Percentiles rank a stretch among this genome's conserved stretches.
Evolutionary conservation across 1,140 invertebrate genomes (phyloP).

Genomic region (Drosophila serrata): DNA sequence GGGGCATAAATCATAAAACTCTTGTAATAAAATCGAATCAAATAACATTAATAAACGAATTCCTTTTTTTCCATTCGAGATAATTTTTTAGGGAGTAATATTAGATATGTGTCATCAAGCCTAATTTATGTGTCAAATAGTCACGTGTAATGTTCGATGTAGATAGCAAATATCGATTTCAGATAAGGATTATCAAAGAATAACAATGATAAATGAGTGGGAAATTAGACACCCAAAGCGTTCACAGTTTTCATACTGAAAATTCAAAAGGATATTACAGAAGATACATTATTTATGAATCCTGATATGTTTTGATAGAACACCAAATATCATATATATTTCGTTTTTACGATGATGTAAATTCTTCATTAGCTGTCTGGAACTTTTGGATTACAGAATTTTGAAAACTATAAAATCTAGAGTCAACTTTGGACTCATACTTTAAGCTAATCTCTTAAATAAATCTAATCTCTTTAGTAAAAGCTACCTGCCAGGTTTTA

Average conservation of each 20-base stretch:
- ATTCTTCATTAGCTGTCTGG: too few species aligned
- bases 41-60: constrained; percentile 11
- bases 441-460: too few species aligned
- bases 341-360: too few species aligned
- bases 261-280: neutral
- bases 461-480: too few species aligned
- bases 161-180: constrained; percentile 28
- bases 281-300: too few species aligned
- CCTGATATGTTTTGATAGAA: too few species aligned
- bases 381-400: too few species aligned
- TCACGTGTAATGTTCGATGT: constrained; percentile 31
- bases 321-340: too few species aligned
- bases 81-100: constrained; percentile 9
- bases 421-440: too few species aligned
- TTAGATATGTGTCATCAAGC: constrained; percentile 27
- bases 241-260: neutral
- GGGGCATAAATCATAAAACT: neutral
- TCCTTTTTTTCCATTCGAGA: neutral
- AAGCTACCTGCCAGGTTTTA: too few species aligned
- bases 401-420: too few species aligned
- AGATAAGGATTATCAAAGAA: constrained; percentile 12
- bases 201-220: constrained; percentile 17
- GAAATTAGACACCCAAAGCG: neutral
- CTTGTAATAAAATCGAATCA: constrained; percentile 10
- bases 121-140: constrained; percentile 43